Evolutionary conservation across 2,113 vertebrate species (phyloP).

Genomic region (Mystacornis crossleyi): DNA sequence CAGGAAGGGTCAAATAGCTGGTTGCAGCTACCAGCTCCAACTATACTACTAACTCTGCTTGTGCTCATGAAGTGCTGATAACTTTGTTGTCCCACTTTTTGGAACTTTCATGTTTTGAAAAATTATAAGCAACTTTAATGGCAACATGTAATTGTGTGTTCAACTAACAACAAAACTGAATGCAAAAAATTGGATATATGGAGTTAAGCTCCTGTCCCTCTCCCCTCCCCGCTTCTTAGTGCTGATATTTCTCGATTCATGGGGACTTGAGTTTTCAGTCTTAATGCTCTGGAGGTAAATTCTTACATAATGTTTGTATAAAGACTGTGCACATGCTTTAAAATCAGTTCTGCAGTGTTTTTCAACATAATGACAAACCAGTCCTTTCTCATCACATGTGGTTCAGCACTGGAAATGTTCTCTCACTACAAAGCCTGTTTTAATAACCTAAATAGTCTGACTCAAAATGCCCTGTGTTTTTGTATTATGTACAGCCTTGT

Average conservation of each 20-base stretch:
- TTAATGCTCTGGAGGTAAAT: not conserved
- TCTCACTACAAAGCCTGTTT: not conserved
- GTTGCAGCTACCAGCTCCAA: not conserved
- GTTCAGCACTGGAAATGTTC: not conserved
- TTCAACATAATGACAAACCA: not conserved
- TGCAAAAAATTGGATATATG: not conserved
- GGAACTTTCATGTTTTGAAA: not conserved
- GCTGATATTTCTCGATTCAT: not conserved
- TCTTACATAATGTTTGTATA: not conserved
- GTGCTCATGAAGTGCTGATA: not conserved
- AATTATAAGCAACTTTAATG: not conserved
- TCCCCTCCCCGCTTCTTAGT: not conserved
- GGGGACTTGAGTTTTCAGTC: not conserved
- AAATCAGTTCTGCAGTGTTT: not conserved
- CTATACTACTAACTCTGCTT: not conserved
- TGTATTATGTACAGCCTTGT: not conserved
- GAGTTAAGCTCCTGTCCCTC: accelerated
- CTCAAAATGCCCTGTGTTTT: not conserved
- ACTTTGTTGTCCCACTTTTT: not conserved
- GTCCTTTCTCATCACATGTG: not conserved
- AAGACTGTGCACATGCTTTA: not conserved
- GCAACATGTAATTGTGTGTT: not conserved
- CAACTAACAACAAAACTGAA: not conserved
- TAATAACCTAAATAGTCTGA: not conserved
- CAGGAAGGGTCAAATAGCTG: not conserved